These are phyloP conservation scores for Melitaea cinxia DNA, from an alignment of 1,140 invertebrate species.

Conservation along the genomic window DNA sequence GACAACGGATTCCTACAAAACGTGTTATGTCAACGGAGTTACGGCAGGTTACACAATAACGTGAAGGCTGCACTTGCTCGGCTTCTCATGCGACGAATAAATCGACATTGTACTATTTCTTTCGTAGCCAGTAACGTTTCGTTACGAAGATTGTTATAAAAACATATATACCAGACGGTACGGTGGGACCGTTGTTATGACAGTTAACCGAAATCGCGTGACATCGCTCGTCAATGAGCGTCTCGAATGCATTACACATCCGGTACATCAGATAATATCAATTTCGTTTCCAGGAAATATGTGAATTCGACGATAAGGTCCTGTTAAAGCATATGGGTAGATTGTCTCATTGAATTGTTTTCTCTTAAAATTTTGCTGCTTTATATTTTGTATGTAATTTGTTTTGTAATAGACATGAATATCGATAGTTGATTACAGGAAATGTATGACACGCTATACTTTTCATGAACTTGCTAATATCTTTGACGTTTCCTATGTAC, in stretches of 20 bases:
- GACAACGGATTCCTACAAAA: slow-evolving; percentile 13
- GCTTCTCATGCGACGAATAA: slow-evolving; percentile 62
- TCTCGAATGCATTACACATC: slow-evolving; percentile 20
- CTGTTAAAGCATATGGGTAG: not conserved
- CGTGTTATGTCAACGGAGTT: slow-evolving; percentile 52
- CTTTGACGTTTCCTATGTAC: no score
- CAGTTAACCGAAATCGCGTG: slow-evolving; percentile 33
- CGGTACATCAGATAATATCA: slow-evolving; percentile 23
- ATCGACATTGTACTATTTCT: slow-evolving; percentile 68
- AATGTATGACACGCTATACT: no score
- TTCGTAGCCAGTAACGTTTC: slow-evolving; percentile 40
- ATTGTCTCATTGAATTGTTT: no score
- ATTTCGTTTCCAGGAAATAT: not conserved
- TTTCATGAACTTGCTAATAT: no score
- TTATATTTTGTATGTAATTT: no score
- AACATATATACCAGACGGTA: slow-evolving; percentile 33
- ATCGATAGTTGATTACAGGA: no score
- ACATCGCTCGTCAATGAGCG: slow-evolving; percentile 31
- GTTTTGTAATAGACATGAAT: no score
- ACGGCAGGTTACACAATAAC: slow-evolving; percentile 58
- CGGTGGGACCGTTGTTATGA: slow-evolving; percentile 34
- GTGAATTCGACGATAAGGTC: not conserved
- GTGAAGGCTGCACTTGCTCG: slow-evolving; percentile 66
- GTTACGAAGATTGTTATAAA: slow-evolving; percentile 27
- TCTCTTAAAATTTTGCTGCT: no score